Evolutionary conservation across 2,113 vertebrate species (phyloP).

Genomic region (Solea senegalensis): DNA sequence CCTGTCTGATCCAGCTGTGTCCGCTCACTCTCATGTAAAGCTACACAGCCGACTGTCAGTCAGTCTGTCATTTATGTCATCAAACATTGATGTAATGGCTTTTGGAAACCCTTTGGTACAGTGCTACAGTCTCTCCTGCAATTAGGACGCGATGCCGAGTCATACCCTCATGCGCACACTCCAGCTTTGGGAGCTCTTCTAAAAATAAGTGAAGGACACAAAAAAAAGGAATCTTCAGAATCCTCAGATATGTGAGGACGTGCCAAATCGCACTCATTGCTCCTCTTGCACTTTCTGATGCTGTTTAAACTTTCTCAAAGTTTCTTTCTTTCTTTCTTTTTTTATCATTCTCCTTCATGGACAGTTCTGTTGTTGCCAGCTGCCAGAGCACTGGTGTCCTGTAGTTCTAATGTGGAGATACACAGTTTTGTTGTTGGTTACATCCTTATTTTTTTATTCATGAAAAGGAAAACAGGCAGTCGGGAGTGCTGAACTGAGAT

Average conservation of each 20-base stretch:
- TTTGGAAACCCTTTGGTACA: constrained; percentile 38
- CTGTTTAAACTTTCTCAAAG: constrained; percentile 46
- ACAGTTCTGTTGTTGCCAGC: constrained; percentile 36
- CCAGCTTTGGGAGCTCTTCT: constrained; percentile 38
- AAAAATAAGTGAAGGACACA: constrained; percentile 43
- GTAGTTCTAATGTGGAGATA: constrained; percentile 65
- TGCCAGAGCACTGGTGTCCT: constrained; percentile 64
- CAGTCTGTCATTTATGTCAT: constrained; percentile 66
- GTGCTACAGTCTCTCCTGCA: constrained; percentile 40
- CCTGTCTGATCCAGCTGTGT: constrained; percentile 51
- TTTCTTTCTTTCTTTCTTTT: constrained; percentile 10
- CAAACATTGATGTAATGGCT: constrained; percentile 64
- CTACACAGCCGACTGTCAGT: constrained; percentile 39
- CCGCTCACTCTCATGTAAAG: constrained; percentile 47
- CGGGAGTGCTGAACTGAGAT: constrained; percentile 42
- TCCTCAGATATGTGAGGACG: constrained; percentile 34
- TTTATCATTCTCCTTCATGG: constrained; percentile 58
- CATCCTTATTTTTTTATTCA: constrained; percentile 68
- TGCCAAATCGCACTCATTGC: not conserved
- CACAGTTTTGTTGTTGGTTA: constrained; percentile 67
- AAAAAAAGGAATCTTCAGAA: constrained; percentile 27
- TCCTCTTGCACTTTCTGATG: constrained; percentile 18
- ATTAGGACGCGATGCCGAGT: constrained; percentile 13
- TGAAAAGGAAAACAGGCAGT: constrained; percentile 58
- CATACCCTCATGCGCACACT: constrained; percentile 11